phyloP scores from a whole-genome alignment of 2,888 invertebrate species.

The Eupithecia exiguata region DNA sequence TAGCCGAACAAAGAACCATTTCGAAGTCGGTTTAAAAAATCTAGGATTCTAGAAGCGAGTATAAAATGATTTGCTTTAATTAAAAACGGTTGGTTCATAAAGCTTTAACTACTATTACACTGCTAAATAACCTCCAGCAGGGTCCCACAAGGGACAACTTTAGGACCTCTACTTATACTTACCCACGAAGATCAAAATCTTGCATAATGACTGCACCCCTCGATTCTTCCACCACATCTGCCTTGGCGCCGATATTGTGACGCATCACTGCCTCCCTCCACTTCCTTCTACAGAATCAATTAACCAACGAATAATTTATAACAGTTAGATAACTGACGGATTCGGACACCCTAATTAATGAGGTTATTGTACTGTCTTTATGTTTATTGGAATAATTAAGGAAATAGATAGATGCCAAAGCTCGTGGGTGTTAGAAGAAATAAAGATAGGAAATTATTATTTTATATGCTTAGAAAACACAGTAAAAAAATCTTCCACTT shows the following conservation, averaged over 20 bases:
- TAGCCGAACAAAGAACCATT: no score
- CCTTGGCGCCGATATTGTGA: slow-evolving; percentile 51
- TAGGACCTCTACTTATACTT: slow-evolving; percentile 17
- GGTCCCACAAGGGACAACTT: slow-evolving; percentile 28
- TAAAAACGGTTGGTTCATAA: background rate
- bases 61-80: background rate
- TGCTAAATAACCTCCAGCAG: background rate
- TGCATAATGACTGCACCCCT: slow-evolving; percentile 32
- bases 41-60: no score
- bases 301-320: slow-evolving; percentile 66
- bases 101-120: background rate
- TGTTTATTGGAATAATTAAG: slow-evolving; percentile 3
- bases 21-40: no score
- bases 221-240: slow-evolving; percentile 39
- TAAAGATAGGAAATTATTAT: no score
- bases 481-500: no score
- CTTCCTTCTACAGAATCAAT: slow-evolving; percentile 63
- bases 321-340: slow-evolving; percentile 59
- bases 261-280: slow-evolving; percentile 58
- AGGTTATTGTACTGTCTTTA: slow-evolving; percentile 34
- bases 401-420: background rate
- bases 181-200: slow-evolving; percentile 30
- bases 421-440: background rate
- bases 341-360: slow-evolving; percentile 40
- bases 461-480: no score